Conservation (phyloP, 2,797 vertebrate species). For the Crocidura indochinensis region DNA sequence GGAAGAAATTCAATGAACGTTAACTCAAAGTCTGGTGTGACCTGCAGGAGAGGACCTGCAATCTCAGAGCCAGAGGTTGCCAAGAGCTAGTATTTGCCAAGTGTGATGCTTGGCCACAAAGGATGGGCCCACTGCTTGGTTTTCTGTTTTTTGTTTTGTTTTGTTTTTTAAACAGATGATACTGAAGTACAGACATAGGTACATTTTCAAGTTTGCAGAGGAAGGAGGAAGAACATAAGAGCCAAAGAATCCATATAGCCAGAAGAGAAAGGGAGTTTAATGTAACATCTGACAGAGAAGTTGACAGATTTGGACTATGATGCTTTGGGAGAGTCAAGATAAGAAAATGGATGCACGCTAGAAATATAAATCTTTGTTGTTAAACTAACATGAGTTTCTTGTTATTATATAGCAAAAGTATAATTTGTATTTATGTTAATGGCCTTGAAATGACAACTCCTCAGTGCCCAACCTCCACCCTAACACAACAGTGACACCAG, state of each 20-base stretch:
- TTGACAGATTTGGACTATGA: background rate
- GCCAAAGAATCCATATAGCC: background rate
- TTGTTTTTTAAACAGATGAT: background rate
- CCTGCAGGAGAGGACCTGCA: background rate
- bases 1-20: background rate
- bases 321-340: background rate
- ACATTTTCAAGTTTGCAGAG: background rate
- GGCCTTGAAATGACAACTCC: constrained; percentile 20
- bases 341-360: background rate
- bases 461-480: no score
- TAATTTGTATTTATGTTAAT: background rate
- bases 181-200: background rate
- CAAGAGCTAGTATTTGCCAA: background rate
- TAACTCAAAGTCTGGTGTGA: background rate
- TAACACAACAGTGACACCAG: background rate
- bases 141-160: background rate
- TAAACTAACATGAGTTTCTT: constrained; percentile 24
- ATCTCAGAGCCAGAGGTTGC: constrained; percentile 27
- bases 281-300: background rate
- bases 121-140: no score
- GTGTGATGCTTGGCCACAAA: no score
- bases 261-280: background rate
- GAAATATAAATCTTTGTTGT: background rate
- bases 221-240: background rate
- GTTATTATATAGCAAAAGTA: background rate